Percentiles rank a stretch among this genome's conserved stretches.
Conservation (phyloP, 2,797 vertebrate species). For the Diglossa cyanea region DNA sequence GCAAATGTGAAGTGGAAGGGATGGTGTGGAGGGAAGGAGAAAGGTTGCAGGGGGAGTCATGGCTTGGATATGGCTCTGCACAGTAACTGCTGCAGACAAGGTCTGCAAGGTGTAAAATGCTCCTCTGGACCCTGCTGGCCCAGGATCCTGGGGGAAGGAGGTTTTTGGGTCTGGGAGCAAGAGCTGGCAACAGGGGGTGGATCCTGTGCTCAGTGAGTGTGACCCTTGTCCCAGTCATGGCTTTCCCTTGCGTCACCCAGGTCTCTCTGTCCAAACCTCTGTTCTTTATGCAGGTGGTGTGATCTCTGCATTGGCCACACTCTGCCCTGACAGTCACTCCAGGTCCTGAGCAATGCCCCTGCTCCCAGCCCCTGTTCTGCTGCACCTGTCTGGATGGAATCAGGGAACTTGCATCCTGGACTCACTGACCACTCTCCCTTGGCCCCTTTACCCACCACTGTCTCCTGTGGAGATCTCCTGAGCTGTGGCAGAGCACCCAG, state of each 20-base stretch:
- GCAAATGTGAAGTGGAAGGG: neutral
- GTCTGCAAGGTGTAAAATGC: neutral
- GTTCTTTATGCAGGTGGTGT: neutral
- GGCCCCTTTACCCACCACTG: neutral
- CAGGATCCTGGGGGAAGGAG: neutral
- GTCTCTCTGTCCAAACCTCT: neutral
- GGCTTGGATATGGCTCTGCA: neutral
- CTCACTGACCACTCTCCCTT: neutral
- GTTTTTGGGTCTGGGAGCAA: neutral
- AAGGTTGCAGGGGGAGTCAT: neutral
- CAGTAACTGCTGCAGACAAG: neutral
- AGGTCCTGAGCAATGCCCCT: neutral
- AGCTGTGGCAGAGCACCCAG: neutral
- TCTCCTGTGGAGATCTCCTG: neutral
- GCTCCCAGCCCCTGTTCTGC: neutral
- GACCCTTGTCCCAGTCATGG: fast-evolving
- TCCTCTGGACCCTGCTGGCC: neutral
- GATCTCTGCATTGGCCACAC: neutral
- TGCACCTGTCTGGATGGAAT: neutral
- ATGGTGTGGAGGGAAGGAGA: neutral
- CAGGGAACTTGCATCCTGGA: neutral
- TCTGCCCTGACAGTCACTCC: neutral
- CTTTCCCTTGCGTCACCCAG: neutral
- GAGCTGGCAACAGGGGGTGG: neutral
- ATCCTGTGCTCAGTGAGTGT: neutral